phyloP scores from a whole-genome alignment of 1,140 invertebrate species.

The Cheumatopsyche charites region DNA sequence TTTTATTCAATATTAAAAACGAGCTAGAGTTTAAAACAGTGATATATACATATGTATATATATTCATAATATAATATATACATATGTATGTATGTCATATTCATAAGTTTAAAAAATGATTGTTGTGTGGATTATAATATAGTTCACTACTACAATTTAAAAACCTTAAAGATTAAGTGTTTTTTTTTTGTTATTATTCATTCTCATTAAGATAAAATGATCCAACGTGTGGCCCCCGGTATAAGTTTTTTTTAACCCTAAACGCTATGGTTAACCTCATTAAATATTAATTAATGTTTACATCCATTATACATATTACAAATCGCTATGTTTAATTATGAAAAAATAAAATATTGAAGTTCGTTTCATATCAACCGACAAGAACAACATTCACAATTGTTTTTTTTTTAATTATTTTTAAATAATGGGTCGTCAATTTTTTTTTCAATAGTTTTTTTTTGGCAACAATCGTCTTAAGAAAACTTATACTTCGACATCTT shows the following conservation, averaged over 20 bases:
- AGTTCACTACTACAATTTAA: slow-evolving; percentile 33
- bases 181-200: slow-evolving; percentile 24
- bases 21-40: slow-evolving; percentile 7
- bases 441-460: slow-evolving; percentile 41
- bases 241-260: slow-evolving; percentile 45
- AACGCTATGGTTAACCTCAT: slow-evolving; percentile 40
- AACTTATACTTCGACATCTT: slow-evolving; percentile 35
- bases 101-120: slow-evolving; percentile 34
- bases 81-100: slow-evolving; percentile 12
- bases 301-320: slow-evolving; percentile 35
- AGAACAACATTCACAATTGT: slow-evolving; percentile 47
- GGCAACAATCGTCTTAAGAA: slow-evolving; percentile 45
- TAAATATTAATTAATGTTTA: slow-evolving; percentile 33
- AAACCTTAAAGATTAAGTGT: slow-evolving; percentile 40
- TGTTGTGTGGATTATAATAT: slow-evolving; percentile 26
- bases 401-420: too few species aligned
- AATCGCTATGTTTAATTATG: slow-evolving; percentile 46
- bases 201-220: slow-evolving; percentile 43
- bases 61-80: not conserved
- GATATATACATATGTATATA: slow-evolving; percentile 4
- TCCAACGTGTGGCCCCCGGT: slow-evolving; percentile 46
- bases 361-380: slow-evolving; percentile 45
- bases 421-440: slow-evolving; percentile 43
- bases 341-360: slow-evolving; percentile 50
- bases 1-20: too few species aligned